Conservation (phyloP, 1,140 invertebrate species). For the Lucilia cuprina region DNA sequence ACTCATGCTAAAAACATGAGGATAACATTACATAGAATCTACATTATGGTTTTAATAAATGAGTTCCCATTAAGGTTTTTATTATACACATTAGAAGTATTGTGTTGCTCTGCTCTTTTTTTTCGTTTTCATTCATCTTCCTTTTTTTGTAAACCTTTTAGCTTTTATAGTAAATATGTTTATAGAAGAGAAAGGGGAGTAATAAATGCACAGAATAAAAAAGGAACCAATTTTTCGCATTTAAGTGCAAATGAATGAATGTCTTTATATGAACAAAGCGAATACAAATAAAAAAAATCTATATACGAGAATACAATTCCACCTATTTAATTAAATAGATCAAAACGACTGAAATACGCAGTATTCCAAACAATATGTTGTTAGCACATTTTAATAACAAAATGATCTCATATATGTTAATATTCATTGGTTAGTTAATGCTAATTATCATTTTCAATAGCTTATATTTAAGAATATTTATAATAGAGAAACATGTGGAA, state of each 20-base stretch:
- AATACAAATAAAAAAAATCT: not conserved
- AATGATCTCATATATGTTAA: too few species aligned
- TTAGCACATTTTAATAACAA: too few species aligned
- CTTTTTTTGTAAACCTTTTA: constrained; percentile 31
- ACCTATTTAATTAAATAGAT: not conserved
- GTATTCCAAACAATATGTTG: not conserved
- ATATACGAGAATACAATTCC: not conserved
- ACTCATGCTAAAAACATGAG: constrained; percentile 14
- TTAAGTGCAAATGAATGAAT: constrained; percentile 24
- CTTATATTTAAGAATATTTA: too few species aligned
- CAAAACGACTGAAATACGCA: not conserved
- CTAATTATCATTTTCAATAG: too few species aligned
- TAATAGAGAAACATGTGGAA: too few species aligned
- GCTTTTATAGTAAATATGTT: not conserved
- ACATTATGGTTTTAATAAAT: constrained; percentile 33
- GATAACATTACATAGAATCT: constrained; percentile 31
- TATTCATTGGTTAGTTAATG: too few species aligned
- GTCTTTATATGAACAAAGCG: not conserved
- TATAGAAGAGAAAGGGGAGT: too few species aligned
- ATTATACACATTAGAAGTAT: constrained; percentile 22
- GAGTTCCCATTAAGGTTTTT: constrained; percentile 26
- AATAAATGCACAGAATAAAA: not conserved
- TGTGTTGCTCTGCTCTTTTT: constrained; percentile 43
- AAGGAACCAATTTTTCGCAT: constrained; percentile 14
- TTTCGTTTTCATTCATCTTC: constrained; percentile 40